Conservation (phyloP, 2,797 vertebrate species). For the Cyprinodon diabolis region DNA sequence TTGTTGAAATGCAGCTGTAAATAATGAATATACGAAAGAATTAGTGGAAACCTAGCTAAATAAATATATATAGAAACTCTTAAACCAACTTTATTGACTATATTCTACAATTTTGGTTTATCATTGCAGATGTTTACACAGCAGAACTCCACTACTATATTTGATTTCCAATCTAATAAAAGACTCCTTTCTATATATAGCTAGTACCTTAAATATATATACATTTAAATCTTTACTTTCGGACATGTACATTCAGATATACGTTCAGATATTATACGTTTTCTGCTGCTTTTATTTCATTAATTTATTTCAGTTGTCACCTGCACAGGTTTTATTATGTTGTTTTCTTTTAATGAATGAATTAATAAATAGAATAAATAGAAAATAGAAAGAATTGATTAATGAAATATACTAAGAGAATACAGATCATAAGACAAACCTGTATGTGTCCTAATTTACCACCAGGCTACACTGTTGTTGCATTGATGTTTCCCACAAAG, state of each 20-base stretch:
- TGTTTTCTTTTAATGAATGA: too few relatives aligned
- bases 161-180: too few relatives aligned
- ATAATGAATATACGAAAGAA: neutral
- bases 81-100: neutral
- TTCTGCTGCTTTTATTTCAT: too few relatives aligned
- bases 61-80: neutral
- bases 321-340: too few relatives aligned
- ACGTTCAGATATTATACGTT: too few relatives aligned
- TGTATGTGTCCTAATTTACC: constrained; percentile 15
- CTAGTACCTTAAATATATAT: neutral
- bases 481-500: neutral
- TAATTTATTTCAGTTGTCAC: too few relatives aligned
- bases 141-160: neutral
- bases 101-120: neutral
- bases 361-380: too few relatives aligned
- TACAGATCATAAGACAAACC: neutral
- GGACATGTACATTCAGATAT: too few relatives aligned
- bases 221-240: too few relatives aligned
- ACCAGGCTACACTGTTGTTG: constrained; percentile 38
- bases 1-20: neutral
- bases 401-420: neutral
- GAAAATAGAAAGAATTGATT: too few relatives aligned
- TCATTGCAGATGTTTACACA: neutral
- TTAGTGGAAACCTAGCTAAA: neutral
- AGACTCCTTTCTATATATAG: neutral